Evolutionary conservation across 2,797 vertebrate species (phyloP).

Genomic region (Myotis findleyi): DNA sequence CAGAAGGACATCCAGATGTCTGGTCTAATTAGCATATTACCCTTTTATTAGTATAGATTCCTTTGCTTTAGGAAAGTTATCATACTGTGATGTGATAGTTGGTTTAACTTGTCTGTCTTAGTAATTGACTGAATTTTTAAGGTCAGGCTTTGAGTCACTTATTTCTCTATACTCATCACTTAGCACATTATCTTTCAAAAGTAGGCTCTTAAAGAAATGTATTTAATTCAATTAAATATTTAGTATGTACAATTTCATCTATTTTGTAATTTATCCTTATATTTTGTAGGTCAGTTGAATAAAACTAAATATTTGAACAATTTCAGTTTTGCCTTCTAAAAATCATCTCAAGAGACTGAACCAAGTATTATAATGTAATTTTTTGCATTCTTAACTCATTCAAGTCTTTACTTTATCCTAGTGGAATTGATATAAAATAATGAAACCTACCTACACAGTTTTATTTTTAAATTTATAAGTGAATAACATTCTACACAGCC

Average conservation of each 20-base stretch:
- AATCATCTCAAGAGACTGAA: constrained; percentile 26
- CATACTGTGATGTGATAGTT: neutral
- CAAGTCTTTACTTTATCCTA: neutral
- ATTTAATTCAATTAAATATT: neutral
- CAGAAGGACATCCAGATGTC: too few species aligned
- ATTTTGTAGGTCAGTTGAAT: neutral
- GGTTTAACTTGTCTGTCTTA: neutral
- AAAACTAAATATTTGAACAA: neutral
- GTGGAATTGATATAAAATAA: constrained; percentile 39
- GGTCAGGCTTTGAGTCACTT: neutral
- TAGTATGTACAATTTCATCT: neutral
- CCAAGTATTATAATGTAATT: neutral
- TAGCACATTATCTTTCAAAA: constrained; percentile 38
- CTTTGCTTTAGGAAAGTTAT: neutral
- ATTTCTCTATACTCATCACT: neutral
- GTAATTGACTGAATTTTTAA: neutral
- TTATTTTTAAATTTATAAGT: constrained; percentile 67
- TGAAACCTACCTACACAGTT: neutral
- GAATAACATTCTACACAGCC: neutral
- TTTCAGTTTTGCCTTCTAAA: neutral
- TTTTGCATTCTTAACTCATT: constrained; percentile 18
- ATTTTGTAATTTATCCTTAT: neutral
- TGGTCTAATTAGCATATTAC: too few species aligned
- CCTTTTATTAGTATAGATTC: neutral
- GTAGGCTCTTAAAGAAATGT: neutral